Evolutionary conservation across 2,797 vertebrate species (phyloP).

Genomic region (Bradypus variegatus): DNA sequence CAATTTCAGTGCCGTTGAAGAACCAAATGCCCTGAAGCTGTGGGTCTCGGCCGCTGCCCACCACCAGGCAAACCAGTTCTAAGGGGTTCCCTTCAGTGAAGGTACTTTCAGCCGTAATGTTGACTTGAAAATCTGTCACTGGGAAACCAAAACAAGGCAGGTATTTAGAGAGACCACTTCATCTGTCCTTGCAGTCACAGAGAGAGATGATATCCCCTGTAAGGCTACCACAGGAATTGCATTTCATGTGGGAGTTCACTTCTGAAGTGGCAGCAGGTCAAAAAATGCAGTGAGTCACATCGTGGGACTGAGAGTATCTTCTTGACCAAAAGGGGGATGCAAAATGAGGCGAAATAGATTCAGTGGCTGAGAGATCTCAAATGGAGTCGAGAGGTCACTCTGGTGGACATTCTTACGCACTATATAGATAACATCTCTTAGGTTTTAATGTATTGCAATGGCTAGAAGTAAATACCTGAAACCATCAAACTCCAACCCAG

Average conservation of each 20-base stretch:
- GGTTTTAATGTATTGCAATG: too few relatives aligned
- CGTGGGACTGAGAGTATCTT: too few relatives aligned
- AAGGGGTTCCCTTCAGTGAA: conserved; percentile 76
- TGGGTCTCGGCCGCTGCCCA: conserved; percentile 54
- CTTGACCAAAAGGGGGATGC: too few relatives aligned
- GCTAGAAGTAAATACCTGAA: too few relatives aligned
- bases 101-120: conserved; percentile 40
- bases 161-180: background rate
- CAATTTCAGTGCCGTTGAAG: conserved; percentile 65
- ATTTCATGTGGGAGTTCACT: background rate
- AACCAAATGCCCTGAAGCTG: conserved; percentile 79
- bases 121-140: conserved; percentile 72
- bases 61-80: conserved; percentile 73
- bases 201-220: background rate
- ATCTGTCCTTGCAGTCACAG: background rate
- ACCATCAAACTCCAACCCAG: too few relatives aligned
- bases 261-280: background rate
- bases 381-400: too few relatives aligned
- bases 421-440: too few relatives aligned
- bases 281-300: background rate
- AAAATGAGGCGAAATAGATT: too few relatives aligned
- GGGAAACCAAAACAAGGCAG: conserved; percentile 50
- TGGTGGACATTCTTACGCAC: too few relatives aligned
- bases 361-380: too few relatives aligned
- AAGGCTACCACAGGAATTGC: background rate